Evolutionary conservation across 2,113 vertebrate genomes (phyloP).

Genomic region (Toxostoma redivivum): DNA sequence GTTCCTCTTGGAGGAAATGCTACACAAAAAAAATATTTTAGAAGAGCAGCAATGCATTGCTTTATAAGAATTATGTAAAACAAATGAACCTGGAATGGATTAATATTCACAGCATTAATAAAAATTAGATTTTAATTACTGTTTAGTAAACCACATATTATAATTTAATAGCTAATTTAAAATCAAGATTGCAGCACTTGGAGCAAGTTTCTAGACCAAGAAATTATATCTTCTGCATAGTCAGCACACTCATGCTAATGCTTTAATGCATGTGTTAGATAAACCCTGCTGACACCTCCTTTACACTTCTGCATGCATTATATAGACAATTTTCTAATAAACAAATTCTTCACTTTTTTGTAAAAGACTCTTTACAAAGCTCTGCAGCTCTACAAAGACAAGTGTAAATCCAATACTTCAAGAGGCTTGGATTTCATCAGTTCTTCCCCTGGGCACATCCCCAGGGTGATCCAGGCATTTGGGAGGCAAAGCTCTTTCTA

Average conservation of each 20-base stretch:
- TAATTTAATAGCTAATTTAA: conserved; percentile 21
- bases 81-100: not conserved
- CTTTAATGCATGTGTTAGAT: not conserved
- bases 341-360: not conserved
- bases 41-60: not conserved
- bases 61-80: not conserved
- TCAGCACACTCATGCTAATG: not conserved
- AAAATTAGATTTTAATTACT: conserved; percentile 47
- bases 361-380: not conserved
- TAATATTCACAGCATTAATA: conserved; percentile 36
- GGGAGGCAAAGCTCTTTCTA: not conserved
- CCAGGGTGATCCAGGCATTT: not conserved
- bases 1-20: not conserved
- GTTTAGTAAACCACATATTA: conserved; percentile 8
- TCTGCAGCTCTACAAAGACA: not conserved
- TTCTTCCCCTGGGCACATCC: not conserved
- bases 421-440: not conserved
- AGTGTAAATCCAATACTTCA: not conserved
- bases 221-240: not conserved
- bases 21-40: not conserved
- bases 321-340: not conserved
- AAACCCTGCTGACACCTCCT: not conserved
- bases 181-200: not conserved
- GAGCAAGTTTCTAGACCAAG: not conserved
- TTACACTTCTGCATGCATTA: not conserved